Evolutionary conservation across 2,113 vertebrate genomes (phyloP).

Genomic region (mouse (Mus musculus)): GRCm39 chr14:110691001-110691500

Average conservation of each 20-base stretch:
- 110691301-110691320: too few species aligned
- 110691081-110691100: neutral
- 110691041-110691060: neutral
- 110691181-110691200: neutral
- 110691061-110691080: neutral
- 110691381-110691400: too few species aligned
- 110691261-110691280: neutral
- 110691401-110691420: too few species aligned
- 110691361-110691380: neutral
- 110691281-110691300: neutral
- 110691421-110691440: too few species aligned
- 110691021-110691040: neutral
- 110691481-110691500: too few species aligned
- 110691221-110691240: neutral
- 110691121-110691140: too few species aligned
- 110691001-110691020: neutral
- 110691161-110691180: neutral
- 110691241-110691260: neutral
- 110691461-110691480: too few species aligned
- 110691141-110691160: neutral
- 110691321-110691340: too few species aligned
- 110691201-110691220: fast-evolving
- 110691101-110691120: neutral
- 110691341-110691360: too few species aligned
- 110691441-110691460: too few species aligned